phyloP scores from a whole-genome alignment of 2,113 vertebrate genomes.

The Desmodus rotundus region DNA sequence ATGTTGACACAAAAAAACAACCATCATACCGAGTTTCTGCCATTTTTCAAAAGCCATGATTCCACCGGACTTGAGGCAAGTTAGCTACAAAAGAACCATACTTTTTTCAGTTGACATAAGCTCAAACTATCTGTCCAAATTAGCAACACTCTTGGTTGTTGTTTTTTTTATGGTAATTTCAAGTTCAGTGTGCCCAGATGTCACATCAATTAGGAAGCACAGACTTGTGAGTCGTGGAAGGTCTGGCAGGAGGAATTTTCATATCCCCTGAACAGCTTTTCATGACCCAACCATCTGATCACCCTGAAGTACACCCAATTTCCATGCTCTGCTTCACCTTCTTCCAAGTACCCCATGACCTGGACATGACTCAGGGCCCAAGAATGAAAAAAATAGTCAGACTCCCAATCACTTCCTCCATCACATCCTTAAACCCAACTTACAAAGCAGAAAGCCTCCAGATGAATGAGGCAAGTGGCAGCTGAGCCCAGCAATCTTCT shows the following conservation, averaged over 20 bases:
- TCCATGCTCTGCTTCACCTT: constrained; percentile 29
- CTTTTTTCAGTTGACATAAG: not conserved
- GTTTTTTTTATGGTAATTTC: not conserved
- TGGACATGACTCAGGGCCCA: constrained; percentile 46
- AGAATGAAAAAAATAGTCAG: constrained; percentile 61
- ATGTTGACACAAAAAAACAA: not conserved
- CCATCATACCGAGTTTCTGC: not conserved
- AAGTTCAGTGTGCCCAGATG: not conserved
- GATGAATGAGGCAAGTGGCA: constrained; percentile 8
- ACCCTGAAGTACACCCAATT: constrained; percentile 18
- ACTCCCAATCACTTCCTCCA: constrained; percentile 59
- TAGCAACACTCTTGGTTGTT: not conserved
- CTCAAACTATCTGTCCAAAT: not conserved
- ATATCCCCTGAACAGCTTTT: constrained; percentile 21
- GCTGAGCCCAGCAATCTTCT: not conserved
- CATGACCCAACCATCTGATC: constrained; percentile 7
- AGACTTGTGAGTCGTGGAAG: constrained; percentile 26
- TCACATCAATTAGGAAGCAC: constrained; percentile 27
- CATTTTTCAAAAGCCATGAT: not conserved
- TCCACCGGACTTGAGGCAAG: not conserved
- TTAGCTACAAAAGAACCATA: not conserved
- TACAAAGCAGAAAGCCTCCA: constrained; percentile 35
- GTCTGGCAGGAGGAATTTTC: constrained; percentile 24
- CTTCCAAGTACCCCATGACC: constrained; percentile 30
- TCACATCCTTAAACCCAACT: constrained; percentile 13